These are phyloP conservation scores for Grammomys surdaster DNA, from an alignment of 2,113 vertebrate genomes.

Conservation along the genomic window DNA sequence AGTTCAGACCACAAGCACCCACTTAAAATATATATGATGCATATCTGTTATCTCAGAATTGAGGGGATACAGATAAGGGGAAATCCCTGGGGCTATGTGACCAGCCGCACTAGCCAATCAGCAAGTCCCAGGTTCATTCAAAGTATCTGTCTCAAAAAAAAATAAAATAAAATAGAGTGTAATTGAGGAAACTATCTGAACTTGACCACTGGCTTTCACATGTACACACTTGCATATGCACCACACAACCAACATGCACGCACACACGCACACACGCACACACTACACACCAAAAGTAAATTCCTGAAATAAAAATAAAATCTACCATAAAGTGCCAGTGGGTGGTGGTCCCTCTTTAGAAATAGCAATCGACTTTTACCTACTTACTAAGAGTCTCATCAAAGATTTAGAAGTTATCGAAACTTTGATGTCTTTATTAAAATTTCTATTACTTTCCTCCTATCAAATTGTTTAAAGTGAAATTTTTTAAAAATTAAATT, in stretches of 20 bases:
- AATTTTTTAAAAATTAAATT: not conserved
- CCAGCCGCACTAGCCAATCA: not conserved
- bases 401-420: not conserved
- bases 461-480: conserved; percentile 7
- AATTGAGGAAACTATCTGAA: not conserved
- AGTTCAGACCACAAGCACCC: not conserved
- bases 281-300: not conserved
- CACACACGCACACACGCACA: too few relatives aligned
- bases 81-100: not conserved
- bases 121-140: not conserved
- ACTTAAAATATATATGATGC: not conserved
- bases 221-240: too few relatives aligned
- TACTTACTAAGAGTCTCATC: not conserved
- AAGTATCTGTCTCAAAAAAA: not conserved
- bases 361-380: conserved; percentile 6
- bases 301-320: not conserved
- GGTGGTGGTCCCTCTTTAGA: not conserved
- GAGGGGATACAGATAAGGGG: too few relatives aligned
- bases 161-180: too few relatives aligned
- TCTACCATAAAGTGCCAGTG: not conserved
- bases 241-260: too few relatives aligned
- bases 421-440: not conserved
- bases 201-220: not conserved
- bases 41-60: not conserved
- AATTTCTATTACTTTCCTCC: not conserved